Base-by-base conservation (phyloP, 2,888 invertebrate species). In the Lypha dubia region DNA sequence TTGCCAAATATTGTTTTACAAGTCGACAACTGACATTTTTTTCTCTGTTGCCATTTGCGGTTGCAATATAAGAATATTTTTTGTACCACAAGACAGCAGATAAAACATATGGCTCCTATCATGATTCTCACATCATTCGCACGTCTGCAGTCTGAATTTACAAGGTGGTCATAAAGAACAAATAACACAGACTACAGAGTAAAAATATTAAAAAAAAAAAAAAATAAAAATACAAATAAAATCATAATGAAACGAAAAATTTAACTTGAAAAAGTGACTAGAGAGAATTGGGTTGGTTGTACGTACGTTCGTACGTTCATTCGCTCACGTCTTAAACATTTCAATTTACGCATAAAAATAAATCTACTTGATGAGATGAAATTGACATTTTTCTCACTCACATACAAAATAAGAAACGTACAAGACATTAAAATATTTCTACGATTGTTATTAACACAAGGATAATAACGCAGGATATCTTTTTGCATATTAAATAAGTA, bases 321-420 rank as follows among this genome's bases (percentile, higher is more conserved):
- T 56, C 17, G 35, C 77, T 88, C 90, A 90, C 89, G 90, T 90
- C 89, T 88, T 88, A 87, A 89, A 88, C 89, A 90, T 90, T 90
- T 90, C 90, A 90, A 90, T 90, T 90, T 90, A 90, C 90, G 90
- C 90, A 90, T 89, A 46, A 89, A 89, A 90, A 35, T n/a, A 49
- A 4, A 11, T 3, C 1, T n/a, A 17, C 3, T 6, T 4, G 8
- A 20, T 49, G 17, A 17, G 9, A 35, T 24, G 6, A 79, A 73
- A 79, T 73, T 90, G 90, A 88, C 89, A 89, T 89, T 88, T 88
- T 73, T 24, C n/a, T n/a, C 58, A 46, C 65, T 22, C 24, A 56
- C 60, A 56, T 8, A 22, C 24, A 24, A 79, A 49, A 56, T 49
- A 13, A 49, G 38, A 9, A 15, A n/a, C 32, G 22, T 58, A 58